Conservation (phyloP, 37 sponge, comb jelly and placozoan species). For the Cliona cf. orientalis region DNA sequence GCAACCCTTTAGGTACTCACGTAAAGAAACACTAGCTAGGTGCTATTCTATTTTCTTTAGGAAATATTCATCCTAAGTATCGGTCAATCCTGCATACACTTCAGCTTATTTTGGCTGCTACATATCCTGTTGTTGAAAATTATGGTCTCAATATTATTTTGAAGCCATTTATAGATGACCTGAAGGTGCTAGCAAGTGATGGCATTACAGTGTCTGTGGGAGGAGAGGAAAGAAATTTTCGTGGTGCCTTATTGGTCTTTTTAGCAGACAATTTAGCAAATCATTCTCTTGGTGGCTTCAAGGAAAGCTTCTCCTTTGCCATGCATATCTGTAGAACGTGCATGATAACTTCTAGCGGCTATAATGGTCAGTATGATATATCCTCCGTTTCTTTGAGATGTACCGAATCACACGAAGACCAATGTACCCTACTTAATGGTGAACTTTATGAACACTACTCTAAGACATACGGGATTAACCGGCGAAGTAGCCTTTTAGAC, state of each 20-base stretch:
- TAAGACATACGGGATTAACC: constrained; percentile 43
- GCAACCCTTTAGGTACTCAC: constrained; percentile 58
- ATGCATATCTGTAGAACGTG: constrained; percentile 26
- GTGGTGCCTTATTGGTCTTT: constrained; percentile 32
- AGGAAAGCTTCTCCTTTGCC: constrained; percentile 43
- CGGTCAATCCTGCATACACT: constrained; percentile 20
- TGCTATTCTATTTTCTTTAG: constrained; percentile 4
- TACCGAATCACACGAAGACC: background rate
- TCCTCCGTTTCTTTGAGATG: background rate
- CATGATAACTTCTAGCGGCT: background rate
- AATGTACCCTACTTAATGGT: constrained; percentile 25
- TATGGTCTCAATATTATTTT: constrained; percentile 41
- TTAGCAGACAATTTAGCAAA: constrained; percentile 53
- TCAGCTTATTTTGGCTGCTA: constrained; percentile 11
- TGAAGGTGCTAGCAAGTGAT: constrained; percentile 8
- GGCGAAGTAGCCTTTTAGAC: background rate
- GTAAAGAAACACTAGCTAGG: constrained; percentile 47
- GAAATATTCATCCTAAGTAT: constrained; percentile 48
- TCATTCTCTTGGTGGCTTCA: constrained; percentile 52
- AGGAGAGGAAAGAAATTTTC: constrained; percentile 9
- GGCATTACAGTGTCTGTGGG: constrained; percentile 14
- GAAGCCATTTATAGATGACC: constrained; percentile 36
- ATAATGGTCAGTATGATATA: background rate
- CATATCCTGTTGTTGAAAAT: constrained; percentile 26
- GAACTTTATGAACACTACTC: constrained; percentile 42